Base-by-base conservation (phyloP, 2,888 invertebrate genomes). In the Ptilodon capucinus region DNA sequence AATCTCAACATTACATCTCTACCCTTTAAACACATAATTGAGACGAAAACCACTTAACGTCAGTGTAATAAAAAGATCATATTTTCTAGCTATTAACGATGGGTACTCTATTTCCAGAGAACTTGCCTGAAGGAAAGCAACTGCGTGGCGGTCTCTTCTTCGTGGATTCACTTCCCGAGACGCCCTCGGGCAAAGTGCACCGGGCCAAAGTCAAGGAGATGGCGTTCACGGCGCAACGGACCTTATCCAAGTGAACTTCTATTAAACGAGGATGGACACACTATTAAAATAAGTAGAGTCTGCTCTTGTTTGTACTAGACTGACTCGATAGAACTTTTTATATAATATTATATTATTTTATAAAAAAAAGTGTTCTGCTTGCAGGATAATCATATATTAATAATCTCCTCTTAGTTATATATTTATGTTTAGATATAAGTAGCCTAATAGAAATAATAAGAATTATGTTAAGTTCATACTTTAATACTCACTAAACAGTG, bases 151-250 rank as follows among this genome's bases (percentile, higher is more conserved):
- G 73, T 17, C 43, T 74, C 28, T 76, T 79, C 64, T 79, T 68
- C 64, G 48, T 77, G 40, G 75, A 78, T 30, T 51, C 60, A 7
- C 60, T 79, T 17, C 78, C 78, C 2, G 45, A 62, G 23, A 76
- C 76, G 21, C 65, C 76, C 4, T 74, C 77, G 5, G 77, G 76
- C 14, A 80, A 80, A 67, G 30, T 79, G n/a, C 68, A 79, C 50
- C 59, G 79, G 39, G 46, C 57, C 1, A 73, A 68, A 54, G 57
- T 76, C 16, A 66, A 54, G 47, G 72, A 77, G 18, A 60, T 76
- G 30, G 74, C 78, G 1, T 30, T 71, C 5, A 49, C 49, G 1
- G 63, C 72, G 2, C 48, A 66, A 30, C 60, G 60, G 44, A 67
- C 70, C 19, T 23, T 69, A 28, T 62, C 62, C 42, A 43, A 54